phyloP scores from a whole-genome alignment of 2,113 vertebrate genomes.

The Toxotes jaculatrix region DNA sequence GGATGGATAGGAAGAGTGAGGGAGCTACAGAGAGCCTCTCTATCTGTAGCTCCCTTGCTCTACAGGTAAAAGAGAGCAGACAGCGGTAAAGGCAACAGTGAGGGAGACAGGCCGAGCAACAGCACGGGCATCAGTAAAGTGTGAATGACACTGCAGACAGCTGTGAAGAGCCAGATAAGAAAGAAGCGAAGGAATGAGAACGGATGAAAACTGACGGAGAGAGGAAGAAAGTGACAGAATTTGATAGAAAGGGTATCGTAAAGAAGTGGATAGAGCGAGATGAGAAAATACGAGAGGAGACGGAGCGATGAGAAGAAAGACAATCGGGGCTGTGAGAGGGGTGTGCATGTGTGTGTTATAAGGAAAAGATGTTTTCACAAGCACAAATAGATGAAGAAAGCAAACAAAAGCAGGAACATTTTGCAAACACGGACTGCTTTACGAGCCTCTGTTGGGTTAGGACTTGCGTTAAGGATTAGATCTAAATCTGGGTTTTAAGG shows the following conservation, averaged over 20 bases:
- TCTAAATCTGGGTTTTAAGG: conserved; percentile 1
- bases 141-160: conserved; percentile 72
- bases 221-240: conserved; percentile 45
- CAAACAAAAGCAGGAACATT: conserved; percentile 13
- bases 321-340: conserved; percentile 15
- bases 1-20: conserved; percentile 37
- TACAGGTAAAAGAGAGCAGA: conserved; percentile 15
- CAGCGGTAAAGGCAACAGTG: conserved; percentile 11
- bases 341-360: neutral
- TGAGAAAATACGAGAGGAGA: conserved; percentile 48
- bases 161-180: conserved; percentile 73
- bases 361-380: conserved; percentile 25
- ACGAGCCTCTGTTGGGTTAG: neutral
- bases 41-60: too few relatives aligned
- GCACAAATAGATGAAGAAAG: conserved; percentile 24
- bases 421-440: neutral
- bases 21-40: neutral
- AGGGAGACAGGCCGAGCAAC: conserved; percentile 11
- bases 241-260: conserved; percentile 63
- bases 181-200: conserved; percentile 39
- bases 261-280: conserved; percentile 47
- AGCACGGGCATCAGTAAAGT: conserved; percentile 67
- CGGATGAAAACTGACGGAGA: conserved; percentile 45
- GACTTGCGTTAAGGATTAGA: conserved; percentile 9
- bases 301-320: conserved; percentile 32